phyloP scores from a whole-genome alignment of 2,113 vertebrate genomes.

The Lethenteron reissneri region DNA sequence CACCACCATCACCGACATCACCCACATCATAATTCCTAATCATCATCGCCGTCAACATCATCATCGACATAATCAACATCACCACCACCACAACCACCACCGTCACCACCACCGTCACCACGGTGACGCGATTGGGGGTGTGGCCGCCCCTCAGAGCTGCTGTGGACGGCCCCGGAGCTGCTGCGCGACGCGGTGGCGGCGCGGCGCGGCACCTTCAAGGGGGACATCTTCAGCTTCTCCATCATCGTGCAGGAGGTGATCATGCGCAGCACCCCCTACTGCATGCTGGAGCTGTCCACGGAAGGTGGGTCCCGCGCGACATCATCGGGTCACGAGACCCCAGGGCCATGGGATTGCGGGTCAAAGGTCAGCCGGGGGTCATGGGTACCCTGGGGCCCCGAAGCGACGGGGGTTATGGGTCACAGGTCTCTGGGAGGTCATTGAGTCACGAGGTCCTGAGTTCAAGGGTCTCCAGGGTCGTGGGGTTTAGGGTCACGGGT shows the following conservation, averaged over 20 bases:
- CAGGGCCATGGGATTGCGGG: too few species aligned
- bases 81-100: too few species aligned
- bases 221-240: slow-evolving; percentile 66
- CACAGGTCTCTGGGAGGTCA: background rate
- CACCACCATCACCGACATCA: too few species aligned
- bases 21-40: too few species aligned
- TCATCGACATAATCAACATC: too few species aligned
- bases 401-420: too few species aligned
- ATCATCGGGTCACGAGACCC: background rate
- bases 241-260: slow-evolving; percentile 79
- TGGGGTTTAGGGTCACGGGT: too few species aligned
- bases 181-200: slow-evolving; percentile 28
- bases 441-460: background rate
- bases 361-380: too few species aligned
- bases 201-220: slow-evolving; percentile 45
- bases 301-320: slow-evolving; percentile 28
- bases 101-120: background rate
- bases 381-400: too few species aligned
- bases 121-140: too few species aligned
- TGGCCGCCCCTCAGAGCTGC: slow-evolving; percentile 31
- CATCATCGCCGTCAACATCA: too few species aligned
- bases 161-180: slow-evolving; percentile 74
- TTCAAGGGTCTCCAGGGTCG: too few species aligned
- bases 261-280: slow-evolving; percentile 45
- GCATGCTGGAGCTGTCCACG: slow-evolving; percentile 45